Percentiles rank a stretch among this genome's conserved stretches.
phyloP scores from a whole-genome alignment of 1,140 invertebrate species.

The Bombus waltoni region DNA sequence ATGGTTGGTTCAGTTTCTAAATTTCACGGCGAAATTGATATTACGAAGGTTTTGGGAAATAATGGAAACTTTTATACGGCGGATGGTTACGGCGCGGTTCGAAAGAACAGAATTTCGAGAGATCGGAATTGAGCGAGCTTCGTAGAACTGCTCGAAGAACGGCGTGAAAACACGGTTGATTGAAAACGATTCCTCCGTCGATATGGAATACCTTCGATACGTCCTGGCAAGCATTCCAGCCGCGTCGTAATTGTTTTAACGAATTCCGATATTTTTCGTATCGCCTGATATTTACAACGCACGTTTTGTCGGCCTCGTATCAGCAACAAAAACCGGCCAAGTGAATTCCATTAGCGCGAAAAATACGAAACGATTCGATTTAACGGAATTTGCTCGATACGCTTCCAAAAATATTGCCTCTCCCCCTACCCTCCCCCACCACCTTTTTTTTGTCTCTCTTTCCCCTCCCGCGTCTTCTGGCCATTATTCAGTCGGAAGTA shows the following conservation, averaged over 20 bases:
- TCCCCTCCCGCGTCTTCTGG: too few relatives aligned
- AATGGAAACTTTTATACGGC: too few relatives aligned
- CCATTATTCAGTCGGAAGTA: background rate
- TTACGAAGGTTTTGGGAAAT: background rate
- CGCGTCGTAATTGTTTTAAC: constrained; percentile 22
- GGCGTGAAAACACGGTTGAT: background rate
- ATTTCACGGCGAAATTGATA: background rate
- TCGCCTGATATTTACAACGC: background rate
- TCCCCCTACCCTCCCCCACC: background rate
- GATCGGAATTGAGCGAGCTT: background rate
- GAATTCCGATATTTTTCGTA: constrained; percentile 12
- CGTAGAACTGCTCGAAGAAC: background rate
- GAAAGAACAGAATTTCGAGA: background rate
- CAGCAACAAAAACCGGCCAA: background rate
- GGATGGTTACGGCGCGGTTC: too few relatives aligned
- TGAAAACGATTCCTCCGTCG: constrained; percentile 19
- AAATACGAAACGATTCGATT: constrained; percentile 3
- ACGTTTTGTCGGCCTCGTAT: background rate
- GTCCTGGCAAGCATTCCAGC: background rate
- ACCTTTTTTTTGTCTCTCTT: background rate
- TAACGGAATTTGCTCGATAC: constrained; percentile 2
- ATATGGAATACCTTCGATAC: background rate
- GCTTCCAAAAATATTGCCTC: constrained; percentile 4
- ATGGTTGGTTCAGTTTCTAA: too few relatives aligned
- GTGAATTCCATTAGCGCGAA: background rate